Base-by-base conservation (phyloP, 2,888 invertebrate species). In the Drosophila mettleri region DNA sequence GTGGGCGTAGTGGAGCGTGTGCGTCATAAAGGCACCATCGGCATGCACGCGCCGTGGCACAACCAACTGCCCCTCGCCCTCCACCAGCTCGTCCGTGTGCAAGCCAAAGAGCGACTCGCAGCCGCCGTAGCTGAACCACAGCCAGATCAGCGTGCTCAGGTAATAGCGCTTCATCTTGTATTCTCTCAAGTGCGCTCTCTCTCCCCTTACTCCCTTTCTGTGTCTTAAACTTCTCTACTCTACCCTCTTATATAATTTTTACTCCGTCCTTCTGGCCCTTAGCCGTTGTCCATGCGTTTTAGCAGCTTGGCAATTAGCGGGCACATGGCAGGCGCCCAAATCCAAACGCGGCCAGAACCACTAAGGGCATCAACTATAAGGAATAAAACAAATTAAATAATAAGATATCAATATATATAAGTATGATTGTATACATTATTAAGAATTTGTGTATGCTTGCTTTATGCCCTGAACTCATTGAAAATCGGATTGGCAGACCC, bases 11-110 rank as follows among this genome's bases (percentile, higher is more conserved):
- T 79, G 87, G 61, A 92, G 80, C 62, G 86, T 88, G 72, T 91
- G 89, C 38, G 91, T 90, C 73, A 92, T 69, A 69, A 91, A 91
- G 53, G 85, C 83, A 22, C 92, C 92, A 62, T 89, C 69, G 55
- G 75, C 60, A 65, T 90, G 88, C 8, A 92, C 92, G 67, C 91
- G 91, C 27, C 86, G 85, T 20, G 92, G 92, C 77, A 91, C 86
- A 20, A 91, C 83, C 69, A 92, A 74, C 71, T 90, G 77, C 18
- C 90, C 92, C 69, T 89, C 77, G 12, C 77, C 88, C n/a, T 57
- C 64, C 24, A 51, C 27, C 58, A 92, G 80, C 72, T 91, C 88
- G 53, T 90, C 88, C 55, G 92, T 89, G 78, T 91, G 91, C 57
- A 90, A 78, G 27, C 92, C 92, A 89, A 72, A 61, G 0, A 80